Percentiles rank a stretch among this genome's conserved stretches.
Conservation (phyloP, 2,888 invertebrate genomes). For the Microctonus brassicae region DNA sequence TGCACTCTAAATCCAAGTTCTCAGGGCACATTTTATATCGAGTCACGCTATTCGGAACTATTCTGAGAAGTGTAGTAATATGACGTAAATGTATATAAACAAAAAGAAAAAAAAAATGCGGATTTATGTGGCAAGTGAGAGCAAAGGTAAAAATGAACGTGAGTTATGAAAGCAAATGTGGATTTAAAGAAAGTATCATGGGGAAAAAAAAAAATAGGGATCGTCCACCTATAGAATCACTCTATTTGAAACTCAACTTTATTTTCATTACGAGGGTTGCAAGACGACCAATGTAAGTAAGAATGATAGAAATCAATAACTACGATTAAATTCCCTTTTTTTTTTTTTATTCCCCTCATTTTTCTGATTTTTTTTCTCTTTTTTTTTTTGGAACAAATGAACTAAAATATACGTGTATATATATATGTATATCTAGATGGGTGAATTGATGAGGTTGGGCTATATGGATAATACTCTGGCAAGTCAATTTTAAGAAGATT, state of each 20-base stretch:
- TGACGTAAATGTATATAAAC: neutral
- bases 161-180: neutral
- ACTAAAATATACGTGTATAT: too few species aligned
- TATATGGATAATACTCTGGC: neutral
- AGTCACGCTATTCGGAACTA: slow-evolving; percentile 22
- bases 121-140: neutral
- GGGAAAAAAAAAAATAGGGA: neutral
- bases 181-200: neutral
- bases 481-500: slow-evolving; percentile 8
- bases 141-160: neutral
- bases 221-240: neutral
- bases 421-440: neutral
- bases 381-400: neutral
- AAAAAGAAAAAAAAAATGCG: neutral
- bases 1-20: slow-evolving; percentile 18
- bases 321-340: neutral
- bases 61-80: neutral
- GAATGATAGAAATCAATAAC: neutral
- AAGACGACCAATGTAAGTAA: neutral
- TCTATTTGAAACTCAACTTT: neutral
- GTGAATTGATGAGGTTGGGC: neutral
- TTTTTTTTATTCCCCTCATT: neutral
- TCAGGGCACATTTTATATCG: slow-evolving; percentile 1
- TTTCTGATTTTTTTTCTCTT: neutral
- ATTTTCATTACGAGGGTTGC: neutral